These are phyloP conservation scores for Carapus acus DNA, from an alignment of 2,797 vertebrate genomes.

Conservation along the genomic window DNA sequence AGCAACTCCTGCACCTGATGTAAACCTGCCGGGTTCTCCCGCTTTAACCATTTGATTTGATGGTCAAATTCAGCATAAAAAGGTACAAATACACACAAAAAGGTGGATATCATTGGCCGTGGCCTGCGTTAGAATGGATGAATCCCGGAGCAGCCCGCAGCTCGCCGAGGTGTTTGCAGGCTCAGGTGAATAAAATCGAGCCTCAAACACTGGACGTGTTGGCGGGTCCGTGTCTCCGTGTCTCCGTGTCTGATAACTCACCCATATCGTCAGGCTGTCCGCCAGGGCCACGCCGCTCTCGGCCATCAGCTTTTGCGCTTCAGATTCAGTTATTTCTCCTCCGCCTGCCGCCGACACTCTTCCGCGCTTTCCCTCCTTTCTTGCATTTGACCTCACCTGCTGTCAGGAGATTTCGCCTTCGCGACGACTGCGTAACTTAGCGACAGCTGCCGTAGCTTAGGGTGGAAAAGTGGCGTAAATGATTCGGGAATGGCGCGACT, in stretches of 20 bases:
- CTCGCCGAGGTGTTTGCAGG: no score
- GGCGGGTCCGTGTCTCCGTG: no score
- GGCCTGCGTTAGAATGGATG: no score
- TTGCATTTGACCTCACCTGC: slow-evolving; percentile 76
- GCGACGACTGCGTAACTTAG: slow-evolving; percentile 38
- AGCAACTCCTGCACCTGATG: no score
- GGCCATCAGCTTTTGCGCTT: slow-evolving; percentile 64
- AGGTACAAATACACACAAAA: no score
- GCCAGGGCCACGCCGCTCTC: slow-evolving; percentile 69
- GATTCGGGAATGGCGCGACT: slow-evolving; percentile 55
- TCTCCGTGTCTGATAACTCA: slow-evolving; percentile 70
- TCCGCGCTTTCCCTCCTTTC: slow-evolving; percentile 56
- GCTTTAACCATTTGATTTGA: no score
- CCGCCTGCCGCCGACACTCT: slow-evolving; percentile 73
- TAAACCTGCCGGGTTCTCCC: no score
- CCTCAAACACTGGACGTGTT: no score
- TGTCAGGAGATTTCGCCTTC: slow-evolving; percentile 41
- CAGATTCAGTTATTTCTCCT: slow-evolving; percentile 44
- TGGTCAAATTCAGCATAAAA: no score
- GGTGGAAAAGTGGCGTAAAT: slow-evolving; percentile 44
- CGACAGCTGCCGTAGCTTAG: background rate
- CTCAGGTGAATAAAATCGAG: no score
- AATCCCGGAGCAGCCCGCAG: no score
- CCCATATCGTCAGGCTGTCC: slow-evolving; percentile 93
- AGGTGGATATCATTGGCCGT: no score